phyloP scores from a whole-genome alignment of 2,113 vertebrate genomes.

The Emydura subglobosa region DNA sequence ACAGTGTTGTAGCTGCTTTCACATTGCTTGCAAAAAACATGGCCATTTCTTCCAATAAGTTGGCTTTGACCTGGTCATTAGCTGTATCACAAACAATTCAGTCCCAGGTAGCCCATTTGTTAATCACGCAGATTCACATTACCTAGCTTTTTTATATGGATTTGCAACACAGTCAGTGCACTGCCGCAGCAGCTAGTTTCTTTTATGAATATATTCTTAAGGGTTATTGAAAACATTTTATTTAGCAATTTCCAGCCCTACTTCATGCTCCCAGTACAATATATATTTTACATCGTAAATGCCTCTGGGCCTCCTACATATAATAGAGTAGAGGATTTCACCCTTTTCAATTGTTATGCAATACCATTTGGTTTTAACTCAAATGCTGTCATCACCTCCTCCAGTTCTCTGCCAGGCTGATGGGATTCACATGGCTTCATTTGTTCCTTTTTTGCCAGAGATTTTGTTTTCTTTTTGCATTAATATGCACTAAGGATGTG shows the following conservation, averaged over 20 bases:
- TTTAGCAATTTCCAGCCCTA: constrained; percentile 4
- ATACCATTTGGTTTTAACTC: constrained; percentile 1
- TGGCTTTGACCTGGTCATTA: neutral
- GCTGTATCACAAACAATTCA: neutral
- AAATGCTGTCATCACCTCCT: neutral
- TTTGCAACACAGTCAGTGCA: rapidly evolving
- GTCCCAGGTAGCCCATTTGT: neutral
- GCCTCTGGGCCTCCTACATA: neutral
- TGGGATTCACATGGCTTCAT: neutral
- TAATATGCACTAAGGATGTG: rapidly evolving
- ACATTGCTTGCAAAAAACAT: neutral
- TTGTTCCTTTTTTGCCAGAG: neutral
- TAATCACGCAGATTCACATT: rapidly evolving
- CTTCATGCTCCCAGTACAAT: neutral
- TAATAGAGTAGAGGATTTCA: neutral
- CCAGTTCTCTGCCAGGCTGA: neutral
- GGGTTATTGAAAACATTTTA: neutral
- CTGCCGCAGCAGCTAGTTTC: neutral
- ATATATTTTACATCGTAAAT: neutral
- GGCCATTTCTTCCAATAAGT: rapidly evolving
- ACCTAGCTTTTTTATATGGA: rapidly evolving
- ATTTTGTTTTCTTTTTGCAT: neutral
- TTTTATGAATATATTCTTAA: rapidly evolving
- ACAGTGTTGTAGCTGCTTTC: neutral
- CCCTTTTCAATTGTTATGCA: rapidly evolving